These are phyloP conservation scores for Agonopterix heracliana DNA, from an alignment of 2,888 invertebrate genomes.

Conservation along the genomic window DNA sequence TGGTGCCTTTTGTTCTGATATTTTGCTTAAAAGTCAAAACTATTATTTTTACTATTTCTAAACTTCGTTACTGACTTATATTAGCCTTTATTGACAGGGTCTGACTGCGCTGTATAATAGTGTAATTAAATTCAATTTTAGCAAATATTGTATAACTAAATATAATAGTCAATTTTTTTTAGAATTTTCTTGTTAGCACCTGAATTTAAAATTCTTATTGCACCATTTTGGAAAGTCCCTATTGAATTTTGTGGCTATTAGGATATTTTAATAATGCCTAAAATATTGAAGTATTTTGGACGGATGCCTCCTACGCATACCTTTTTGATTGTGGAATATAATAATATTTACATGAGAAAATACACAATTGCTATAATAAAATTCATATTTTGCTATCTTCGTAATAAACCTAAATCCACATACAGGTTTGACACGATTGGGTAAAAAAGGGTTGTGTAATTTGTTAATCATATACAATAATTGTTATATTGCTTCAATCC, in stretches of 20 bases:
- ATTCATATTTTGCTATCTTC: slow-evolving; percentile 44
- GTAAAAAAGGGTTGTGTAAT: slow-evolving; percentile 70
- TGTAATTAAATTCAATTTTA: slow-evolving; percentile 61
- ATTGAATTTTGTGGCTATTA: slow-evolving; percentile 37
- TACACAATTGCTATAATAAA: slow-evolving; percentile 23
- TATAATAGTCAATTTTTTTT: slow-evolving; percentile 58
- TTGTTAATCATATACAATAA: slow-evolving; percentile 65
- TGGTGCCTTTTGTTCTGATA: slow-evolving; percentile 3
- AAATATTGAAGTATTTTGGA: slow-evolving; percentile 28
- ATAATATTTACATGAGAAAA: slow-evolving; percentile 15
- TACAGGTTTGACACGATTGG: slow-evolving; percentile 58
- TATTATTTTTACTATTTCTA: slow-evolving; percentile 11
- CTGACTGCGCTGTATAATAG: slow-evolving; percentile 60
- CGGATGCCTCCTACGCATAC: slow-evolving; percentile 23
- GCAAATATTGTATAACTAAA: slow-evolving; percentile 50
- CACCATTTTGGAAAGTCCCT: slow-evolving; percentile 52
- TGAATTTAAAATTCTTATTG: slow-evolving; percentile 51
- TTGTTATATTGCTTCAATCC: slow-evolving; percentile 46
- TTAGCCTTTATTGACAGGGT: slow-evolving; percentile 73
- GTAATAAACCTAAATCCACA: slow-evolving; percentile 34
- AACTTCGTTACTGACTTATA: slow-evolving; percentile 19
- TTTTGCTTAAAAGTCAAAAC: slow-evolving; percentile 19
- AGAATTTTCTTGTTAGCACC: slow-evolving; percentile 58
- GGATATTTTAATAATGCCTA: slow-evolving; percentile 26
- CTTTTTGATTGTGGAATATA: slow-evolving; percentile 20